Base-by-base conservation (phyloP, 2,888 invertebrate genomes). In the Microctonus brassicae region DNA sequence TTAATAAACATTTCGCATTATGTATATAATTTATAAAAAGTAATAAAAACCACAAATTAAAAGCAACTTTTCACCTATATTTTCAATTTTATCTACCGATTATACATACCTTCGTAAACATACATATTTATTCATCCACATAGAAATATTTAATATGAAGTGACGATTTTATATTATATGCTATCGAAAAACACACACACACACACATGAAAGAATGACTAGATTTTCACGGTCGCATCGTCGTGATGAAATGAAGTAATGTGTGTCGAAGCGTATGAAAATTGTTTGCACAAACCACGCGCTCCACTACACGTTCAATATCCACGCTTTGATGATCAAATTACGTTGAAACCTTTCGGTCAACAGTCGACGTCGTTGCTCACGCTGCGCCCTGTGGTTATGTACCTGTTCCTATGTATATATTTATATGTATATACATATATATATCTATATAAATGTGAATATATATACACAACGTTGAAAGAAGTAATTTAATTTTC, bases 121-220 rank as follows among this genome's bases (percentile, higher is more conserved):
- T n/a, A n/a, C n/a, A n/a, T n/a, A n/a, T n/a, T n/a, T n/a, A n/a
- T n/a, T n/a, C n/a, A n/a, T n/a, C n/a, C n/a, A n/a, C n/a, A n/a
- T n/a, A n/a, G n/a, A n/a, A n/a, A n/a, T n/a, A n/a, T n/a, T n/a
- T n/a, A n/a, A n/a, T n/a, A n/a, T n/a, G n/a, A n/a, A n/a, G n/a
- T n/a, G n/a, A n/a, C n/a, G n/a, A n/a, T n/a, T n/a, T n/a, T n/a
- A n/a, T 39, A n/a, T 39, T 39, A n/a, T 13, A n/a, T 39, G 39
- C 39, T 39, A 13, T 13, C 13, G n/a, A 39, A 39, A n/a, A 39
- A 39, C n/a, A 29, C 3, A 29, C 7, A 29, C 3, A 72, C 63
- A 68, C 55, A 76, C 69, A 73, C 76, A 62, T 63, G 78, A 68
- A 70, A 61, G 73, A 63, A 52, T 42, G 24, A 72, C 55, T 55